These are phyloP conservation scores for Spodoptera littoralis DNA, from an alignment of 2,888 invertebrate genomes.

Conservation along the genomic window DNA sequence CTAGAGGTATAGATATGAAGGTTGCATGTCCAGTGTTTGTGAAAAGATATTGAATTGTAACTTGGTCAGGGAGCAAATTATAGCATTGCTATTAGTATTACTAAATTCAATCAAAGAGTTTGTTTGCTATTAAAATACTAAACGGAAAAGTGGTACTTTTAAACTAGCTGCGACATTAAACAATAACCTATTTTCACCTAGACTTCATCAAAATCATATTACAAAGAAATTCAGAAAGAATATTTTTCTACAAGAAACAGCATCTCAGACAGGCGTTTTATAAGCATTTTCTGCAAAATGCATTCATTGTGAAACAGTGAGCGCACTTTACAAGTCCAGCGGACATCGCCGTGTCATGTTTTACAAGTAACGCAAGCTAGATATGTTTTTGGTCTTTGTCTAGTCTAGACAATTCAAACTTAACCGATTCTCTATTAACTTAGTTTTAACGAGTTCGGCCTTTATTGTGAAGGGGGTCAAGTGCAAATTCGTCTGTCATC, in stretches of 20 bases:
- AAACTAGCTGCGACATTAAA: no score
- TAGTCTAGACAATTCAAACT: constrained; percentile 40
- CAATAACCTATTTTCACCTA: no score
- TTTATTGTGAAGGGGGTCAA: constrained; percentile 51
- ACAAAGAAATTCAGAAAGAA: background rate
- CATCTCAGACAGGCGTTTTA: background rate
- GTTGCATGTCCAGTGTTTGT: no score
- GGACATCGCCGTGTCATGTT: constrained; percentile 21
- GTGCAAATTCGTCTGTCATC: constrained; percentile 46
- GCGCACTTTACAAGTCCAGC: constrained; percentile 11
- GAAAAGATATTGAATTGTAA: no score
- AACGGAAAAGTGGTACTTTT: no score
- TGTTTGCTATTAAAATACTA: no score
- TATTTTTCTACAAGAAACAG: background rate
- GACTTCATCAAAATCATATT: no score
- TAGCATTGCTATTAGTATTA: no score
- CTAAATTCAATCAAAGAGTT: no score
- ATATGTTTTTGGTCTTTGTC: constrained; percentile 27
- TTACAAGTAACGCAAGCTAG: constrained; percentile 43
- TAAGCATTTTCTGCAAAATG: constrained; percentile 7
- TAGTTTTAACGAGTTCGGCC: constrained; percentile 42
- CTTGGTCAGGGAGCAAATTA: no score
- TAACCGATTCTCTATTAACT: constrained; percentile 39
- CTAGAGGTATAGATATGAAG: no score
- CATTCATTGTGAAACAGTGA: background rate